Conservation (phyloP, 2,113 vertebrate genomes). For the Solenodon paradoxus region DNA sequence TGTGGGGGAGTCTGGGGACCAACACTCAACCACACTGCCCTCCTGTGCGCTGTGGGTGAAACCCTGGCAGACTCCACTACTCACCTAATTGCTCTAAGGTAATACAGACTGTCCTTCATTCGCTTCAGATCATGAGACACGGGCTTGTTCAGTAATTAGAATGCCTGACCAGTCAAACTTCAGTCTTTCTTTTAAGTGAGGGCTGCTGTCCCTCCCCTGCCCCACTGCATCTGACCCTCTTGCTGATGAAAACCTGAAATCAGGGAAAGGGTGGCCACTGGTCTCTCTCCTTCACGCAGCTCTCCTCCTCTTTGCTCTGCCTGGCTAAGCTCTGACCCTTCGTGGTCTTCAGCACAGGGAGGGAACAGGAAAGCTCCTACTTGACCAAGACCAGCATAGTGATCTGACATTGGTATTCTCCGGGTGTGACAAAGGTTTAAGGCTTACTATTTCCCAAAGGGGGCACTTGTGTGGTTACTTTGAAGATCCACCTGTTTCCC, state of each 20-base stretch:
- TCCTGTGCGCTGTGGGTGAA: not conserved
- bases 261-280: not conserved
- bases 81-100: not conserved
- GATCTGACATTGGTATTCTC: not conserved
- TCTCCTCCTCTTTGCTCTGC: not conserved
- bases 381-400: not conserved
- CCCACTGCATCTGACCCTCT: accelerated
- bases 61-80: not conserved
- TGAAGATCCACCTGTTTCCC: not conserved
- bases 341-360: not conserved
- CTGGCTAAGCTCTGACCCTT: not conserved
- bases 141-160: not conserved
- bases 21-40: no score
- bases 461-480: not conserved
- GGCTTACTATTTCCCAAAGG: not conserved
- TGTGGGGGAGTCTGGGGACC: not conserved
- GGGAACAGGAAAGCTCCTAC: not conserved
- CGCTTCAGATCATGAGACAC: not conserved
- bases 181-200: not conserved
- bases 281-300: not conserved
- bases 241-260: not conserved
- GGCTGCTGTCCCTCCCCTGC: not conserved
- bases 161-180: not conserved
- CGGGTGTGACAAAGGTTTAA: not conserved
- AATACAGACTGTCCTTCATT: not conserved